Evolutionary conservation across 2,797 vertebrate species (phyloP).

Genomic region (Xiphorhynchus erythropygius): DNA sequence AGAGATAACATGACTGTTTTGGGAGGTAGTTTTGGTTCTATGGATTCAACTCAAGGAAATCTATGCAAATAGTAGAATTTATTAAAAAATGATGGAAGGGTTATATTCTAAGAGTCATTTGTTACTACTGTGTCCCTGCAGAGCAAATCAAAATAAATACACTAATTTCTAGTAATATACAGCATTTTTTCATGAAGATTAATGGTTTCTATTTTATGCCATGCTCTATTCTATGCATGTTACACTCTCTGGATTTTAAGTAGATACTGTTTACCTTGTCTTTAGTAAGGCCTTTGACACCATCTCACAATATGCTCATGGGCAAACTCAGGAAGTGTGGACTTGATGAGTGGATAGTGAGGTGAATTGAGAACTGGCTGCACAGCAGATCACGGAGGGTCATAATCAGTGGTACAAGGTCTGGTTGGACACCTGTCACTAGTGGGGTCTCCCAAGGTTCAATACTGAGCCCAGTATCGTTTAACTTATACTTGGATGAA

Average conservation of each 20-base stretch:
- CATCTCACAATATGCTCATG: background rate
- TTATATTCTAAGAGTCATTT: background rate
- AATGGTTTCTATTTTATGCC: background rate
- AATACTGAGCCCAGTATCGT: background rate
- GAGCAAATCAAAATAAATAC: background rate
- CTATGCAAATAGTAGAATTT: background rate
- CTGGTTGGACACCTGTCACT: background rate
- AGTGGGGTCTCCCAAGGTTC: background rate
- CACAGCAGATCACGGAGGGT: background rate
- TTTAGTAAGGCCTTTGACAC: background rate
- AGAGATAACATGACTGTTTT: background rate
- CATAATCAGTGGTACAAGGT: background rate
- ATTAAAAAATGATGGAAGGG: background rate
- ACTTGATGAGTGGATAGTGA: background rate
- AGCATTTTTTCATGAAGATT: background rate
- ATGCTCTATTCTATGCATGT: background rate
- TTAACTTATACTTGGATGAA: background rate
- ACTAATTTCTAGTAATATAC: background rate
- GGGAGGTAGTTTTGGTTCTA: background rate
- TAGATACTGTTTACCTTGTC: background rate
- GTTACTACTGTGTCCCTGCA: background rate
- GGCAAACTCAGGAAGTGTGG: background rate
- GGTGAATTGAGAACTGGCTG: background rate
- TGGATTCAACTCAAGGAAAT: background rate
- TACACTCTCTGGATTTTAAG: background rate